Conservation (phyloP, 1,140 invertebrate genomes). For the Drosophila kohkoa region DNA sequence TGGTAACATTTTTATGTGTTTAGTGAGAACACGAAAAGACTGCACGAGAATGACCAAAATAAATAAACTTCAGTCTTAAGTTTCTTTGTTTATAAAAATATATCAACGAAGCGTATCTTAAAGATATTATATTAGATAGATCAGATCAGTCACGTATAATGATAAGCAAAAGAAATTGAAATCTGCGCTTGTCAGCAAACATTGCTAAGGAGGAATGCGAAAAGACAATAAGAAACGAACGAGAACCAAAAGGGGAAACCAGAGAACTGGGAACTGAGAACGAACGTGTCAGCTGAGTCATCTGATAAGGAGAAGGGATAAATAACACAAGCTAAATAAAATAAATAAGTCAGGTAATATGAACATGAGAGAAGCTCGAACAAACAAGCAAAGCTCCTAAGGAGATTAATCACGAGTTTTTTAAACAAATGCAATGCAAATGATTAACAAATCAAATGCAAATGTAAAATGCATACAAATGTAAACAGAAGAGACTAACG, state of each 20-base stretch:
- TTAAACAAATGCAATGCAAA: constrained; percentile 15
- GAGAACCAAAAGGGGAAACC: not conserved
- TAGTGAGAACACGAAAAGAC: constrained; percentile 5
- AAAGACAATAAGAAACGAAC: constrained; percentile 5
- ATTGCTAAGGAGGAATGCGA: constrained; percentile 17
- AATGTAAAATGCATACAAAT: constrained; percentile 48
- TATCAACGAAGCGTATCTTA: not conserved
- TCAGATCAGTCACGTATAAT: constrained; percentile 16
- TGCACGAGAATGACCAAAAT: not conserved
- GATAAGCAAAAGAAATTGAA: not conserved
- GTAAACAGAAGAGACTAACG: constrained; percentile 55
- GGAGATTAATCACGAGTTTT: not conserved
- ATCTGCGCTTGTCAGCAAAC: constrained; percentile 26
- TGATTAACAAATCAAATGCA: constrained; percentile 44
- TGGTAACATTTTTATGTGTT: constrained; percentile 1
- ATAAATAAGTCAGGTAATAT: not conserved
- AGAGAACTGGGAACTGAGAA: constrained; percentile 16
- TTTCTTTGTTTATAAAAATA: too few relatives aligned
- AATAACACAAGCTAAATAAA: constrained; percentile 11
- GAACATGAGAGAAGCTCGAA: not conserved
- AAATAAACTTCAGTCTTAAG: not conserved
- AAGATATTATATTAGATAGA: not conserved
- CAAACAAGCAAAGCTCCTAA: constrained; percentile 7
- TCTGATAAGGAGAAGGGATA: constrained; percentile 18
- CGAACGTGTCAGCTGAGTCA: constrained; percentile 33